Base-by-base conservation (phyloP, 1,140 invertebrate species). In the Caerostris extrusa region DNA sequence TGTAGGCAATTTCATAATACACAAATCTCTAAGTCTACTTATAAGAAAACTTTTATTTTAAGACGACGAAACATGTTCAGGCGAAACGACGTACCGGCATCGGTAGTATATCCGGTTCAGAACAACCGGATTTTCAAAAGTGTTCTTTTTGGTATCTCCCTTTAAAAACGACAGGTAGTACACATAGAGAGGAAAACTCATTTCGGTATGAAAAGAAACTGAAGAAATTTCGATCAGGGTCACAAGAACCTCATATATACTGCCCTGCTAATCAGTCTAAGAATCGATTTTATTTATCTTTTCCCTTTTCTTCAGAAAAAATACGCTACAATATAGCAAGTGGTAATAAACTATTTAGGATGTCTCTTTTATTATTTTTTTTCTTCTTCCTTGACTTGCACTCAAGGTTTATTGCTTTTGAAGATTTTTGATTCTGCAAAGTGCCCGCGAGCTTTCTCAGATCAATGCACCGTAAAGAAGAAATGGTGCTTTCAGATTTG, bases 241-340 rank as follows among this genome's bases (percentile, higher is more conserved):
- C 58, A 55, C 61, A 89, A 56, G 87, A 77, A 10, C 64, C 53
- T n/a, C n/a, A n/a, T 56, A 69, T 69, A 89, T 60, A 89, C 19
- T 14, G n/a, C 19, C 10, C 64, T 64, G 64, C 58, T 89, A 89
- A 89, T 89, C 87, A 71, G 69, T 12, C 34, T 12, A 10, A 55
- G 64, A 69, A 89, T 89, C 64, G 87, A 89, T 71, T 67, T 89
- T 69, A 69, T 61, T 89, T 71, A 89, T 89, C 56, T 89, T 64
- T 55, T 58, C 55, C 50, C 71, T 17, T 60, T 69, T 55, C 50
- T 17, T 71, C 69, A 89, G 87, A 55, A 50, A 71, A 56, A 14
- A 69, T 55, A 89, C 71, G 56, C 87, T 89, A 12, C 87, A 53
- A 14, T 67, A 53, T 53, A 50, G 53, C 34, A 56, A 71, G 55